Base-by-base conservation (phyloP, 1,140 invertebrate genomes). In the Andrena cerasifolii region DNA sequence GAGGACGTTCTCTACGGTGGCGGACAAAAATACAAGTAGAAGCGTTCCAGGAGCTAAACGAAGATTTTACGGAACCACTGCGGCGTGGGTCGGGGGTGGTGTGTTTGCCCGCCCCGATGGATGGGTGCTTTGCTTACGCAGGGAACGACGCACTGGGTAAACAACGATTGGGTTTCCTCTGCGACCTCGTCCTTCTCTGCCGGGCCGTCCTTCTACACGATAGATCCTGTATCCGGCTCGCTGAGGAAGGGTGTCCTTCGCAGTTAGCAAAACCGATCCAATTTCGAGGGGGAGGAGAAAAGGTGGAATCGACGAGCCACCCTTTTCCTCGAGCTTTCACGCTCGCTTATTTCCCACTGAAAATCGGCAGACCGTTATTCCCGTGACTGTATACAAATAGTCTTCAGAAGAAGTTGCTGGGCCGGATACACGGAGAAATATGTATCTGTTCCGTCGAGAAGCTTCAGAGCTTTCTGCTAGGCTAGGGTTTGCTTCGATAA, bases 131-230 rank as follows among this genome's bases (percentile, higher is more conserved):
- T 86, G 88, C 88, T 89, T 89, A 89, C 86, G 89, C 82, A 83
- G 88, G 85, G 85, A 88, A 82, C 80, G 68, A 87, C 85, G 85
- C 85, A 90, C 88, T 89, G 89, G 88, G 80, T 83, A 91, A 91
- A 90, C 88, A 91, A 75, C 83, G 89, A 90, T 90, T 89, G 89
- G 84, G 89, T 90, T 90, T 90, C 90, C 77, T 79, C 81, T 78
- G 83, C 76, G 80, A 76, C 63, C 84, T 76, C 62, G 78, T 82
- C 71, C 66, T 61, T 72, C 77, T 67, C 51, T 40, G 40, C 0
- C 53, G 68, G 65, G 65, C 40, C 28, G 54, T 56, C 72, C 28
- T 66, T 56, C 72, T 21, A 51, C 53, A 61, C 66, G 75, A 12
- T 76, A 33, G 63, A 67, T 68, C 75, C 62, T 78, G 80, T 82